Evolutionary conservation across 1,140 invertebrate species (phyloP).

Genomic region (Lordiphosa stackelbergi): DNA sequence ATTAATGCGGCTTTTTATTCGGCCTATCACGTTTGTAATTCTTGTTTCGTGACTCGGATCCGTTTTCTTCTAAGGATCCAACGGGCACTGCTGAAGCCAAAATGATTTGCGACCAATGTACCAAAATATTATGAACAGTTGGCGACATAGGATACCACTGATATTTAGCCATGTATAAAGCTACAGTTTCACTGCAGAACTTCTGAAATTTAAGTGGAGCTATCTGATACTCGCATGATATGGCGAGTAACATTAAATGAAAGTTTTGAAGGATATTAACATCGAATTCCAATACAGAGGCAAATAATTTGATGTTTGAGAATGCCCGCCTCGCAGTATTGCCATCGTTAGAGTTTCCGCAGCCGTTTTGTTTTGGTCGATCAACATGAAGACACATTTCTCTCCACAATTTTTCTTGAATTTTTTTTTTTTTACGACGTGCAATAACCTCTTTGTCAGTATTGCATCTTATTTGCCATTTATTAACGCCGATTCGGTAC

Average conservation of each 20-base stretch:
- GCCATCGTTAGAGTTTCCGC: conserved; percentile 18
- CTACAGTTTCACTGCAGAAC: not conserved
- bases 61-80: conserved; percentile 17
- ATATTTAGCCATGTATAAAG: conserved; percentile 14
- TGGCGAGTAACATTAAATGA: not conserved
- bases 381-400: conserved; percentile 21
- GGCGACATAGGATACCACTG: conserved; percentile 19
- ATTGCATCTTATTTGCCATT: conserved; percentile 13
- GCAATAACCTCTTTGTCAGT: conserved; percentile 1
- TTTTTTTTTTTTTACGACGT: conserved; percentile 11
- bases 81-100: conserved; percentile 11
- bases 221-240: not conserved
- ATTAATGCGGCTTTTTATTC: not conserved
- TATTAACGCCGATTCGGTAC: conserved; percentile 10
- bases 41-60: conserved; percentile 2
- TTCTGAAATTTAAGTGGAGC: not conserved
- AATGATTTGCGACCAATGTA: conserved; percentile 23
- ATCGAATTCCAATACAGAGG: conserved; percentile 6
- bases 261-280: not conserved
- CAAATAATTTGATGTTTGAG: conserved; percentile 18
- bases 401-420: conserved; percentile 4
- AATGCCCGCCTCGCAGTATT: conserved; percentile 20
- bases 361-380: conserved; percentile 15
- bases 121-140: conserved; percentile 21
- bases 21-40: conserved; percentile 3